phyloP scores from a whole-genome alignment of 1,140 invertebrate species.

The Rhynchophorus ferrugineus region DNA sequence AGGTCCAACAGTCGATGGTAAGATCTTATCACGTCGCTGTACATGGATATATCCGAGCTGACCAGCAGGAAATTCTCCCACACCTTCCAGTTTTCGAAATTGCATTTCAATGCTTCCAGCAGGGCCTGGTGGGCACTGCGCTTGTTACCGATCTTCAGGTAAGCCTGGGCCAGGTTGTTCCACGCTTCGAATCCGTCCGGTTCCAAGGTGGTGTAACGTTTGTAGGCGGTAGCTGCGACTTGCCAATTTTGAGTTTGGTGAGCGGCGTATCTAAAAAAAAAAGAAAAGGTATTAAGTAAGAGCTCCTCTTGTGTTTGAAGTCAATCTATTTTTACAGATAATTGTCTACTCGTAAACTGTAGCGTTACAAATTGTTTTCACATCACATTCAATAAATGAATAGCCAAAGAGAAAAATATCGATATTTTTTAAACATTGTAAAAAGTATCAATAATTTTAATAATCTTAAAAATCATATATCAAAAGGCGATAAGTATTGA shows the following conservation, averaged over 20 bases:
- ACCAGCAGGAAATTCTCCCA: constrained; percentile 93
- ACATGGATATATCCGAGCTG: constrained; percentile 66
- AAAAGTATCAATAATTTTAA: too few species aligned
- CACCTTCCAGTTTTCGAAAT: constrained; percentile 91
- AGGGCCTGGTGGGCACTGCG: constrained; percentile 71
- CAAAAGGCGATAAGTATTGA: background rate
- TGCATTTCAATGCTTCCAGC: constrained; percentile 85
- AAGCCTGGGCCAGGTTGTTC: constrained; percentile 94
- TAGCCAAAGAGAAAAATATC: too few species aligned
- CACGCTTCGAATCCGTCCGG: constrained; percentile 90
- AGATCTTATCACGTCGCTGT: constrained; percentile 71
- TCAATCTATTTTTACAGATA: too few species aligned
- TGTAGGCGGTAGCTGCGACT: constrained; percentile 74
- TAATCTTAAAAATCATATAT: too few species aligned
- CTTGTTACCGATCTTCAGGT: constrained; percentile 83
- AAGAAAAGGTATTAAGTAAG: background rate
- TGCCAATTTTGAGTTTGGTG: constrained; percentile 75
- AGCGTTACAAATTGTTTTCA: too few species aligned
- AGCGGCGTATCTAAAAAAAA: constrained; percentile 55
- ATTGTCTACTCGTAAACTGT: too few species aligned
- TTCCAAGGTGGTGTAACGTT: constrained; percentile 78
- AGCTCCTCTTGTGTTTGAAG: background rate
- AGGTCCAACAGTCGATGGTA: constrained; percentile 80
- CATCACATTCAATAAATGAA: too few species aligned
- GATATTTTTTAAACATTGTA: too few species aligned